Conservation (phyloP, 1,140 invertebrate genomes). For the Diabrotica undecimpunctata region DNA sequence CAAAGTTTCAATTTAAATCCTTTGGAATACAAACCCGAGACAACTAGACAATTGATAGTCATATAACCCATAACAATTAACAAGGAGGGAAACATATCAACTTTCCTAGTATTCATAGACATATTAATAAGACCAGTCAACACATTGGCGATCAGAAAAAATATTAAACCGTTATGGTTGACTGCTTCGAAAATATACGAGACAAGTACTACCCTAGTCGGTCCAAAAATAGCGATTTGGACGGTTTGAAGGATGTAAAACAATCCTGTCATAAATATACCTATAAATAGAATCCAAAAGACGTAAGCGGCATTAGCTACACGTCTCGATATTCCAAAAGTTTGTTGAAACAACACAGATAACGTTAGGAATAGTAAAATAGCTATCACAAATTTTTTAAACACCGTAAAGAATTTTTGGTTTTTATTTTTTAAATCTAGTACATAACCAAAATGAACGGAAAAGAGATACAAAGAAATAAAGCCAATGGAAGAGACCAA, state of each 20-base stretch:
- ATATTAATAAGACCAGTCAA: conserved; percentile 77
- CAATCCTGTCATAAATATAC: conserved; percentile 51
- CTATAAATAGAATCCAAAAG: conserved; percentile 66
- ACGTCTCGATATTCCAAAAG: conserved; percentile 61
- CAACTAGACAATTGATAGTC: conserved; percentile 24
- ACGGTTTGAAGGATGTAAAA: conserved; percentile 57
- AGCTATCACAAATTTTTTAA: conserved; percentile 46
- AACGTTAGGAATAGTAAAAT: conserved; percentile 50
- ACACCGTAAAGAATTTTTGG: conserved; percentile 6
- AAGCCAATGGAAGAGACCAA: conserved; percentile 81
- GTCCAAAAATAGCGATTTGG: conserved; percentile 40
- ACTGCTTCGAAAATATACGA: conserved; percentile 62
- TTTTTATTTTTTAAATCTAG: conserved; percentile 43
- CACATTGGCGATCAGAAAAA: conserved; percentile 76
- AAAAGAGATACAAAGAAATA: conserved; percentile 74
- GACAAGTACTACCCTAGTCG: conserved; percentile 35
- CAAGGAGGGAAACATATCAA: conserved; percentile 50
- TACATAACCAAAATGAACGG: conserved; percentile 64
- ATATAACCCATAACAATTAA: conserved; percentile 27
- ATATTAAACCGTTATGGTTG: conserved; percentile 72
- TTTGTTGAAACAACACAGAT: conserved; percentile 49
- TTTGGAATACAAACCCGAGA: conserved; percentile 25
- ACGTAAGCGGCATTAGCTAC: conserved; percentile 76
- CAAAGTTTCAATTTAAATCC: conserved; percentile 16
- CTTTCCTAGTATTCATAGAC: conserved; percentile 58